Percentiles rank a stretch among this genome's conserved stretches.
phyloP scores from a whole-genome alignment of 2,888 invertebrate species.

The Lampropteryx suffumata region DNA sequence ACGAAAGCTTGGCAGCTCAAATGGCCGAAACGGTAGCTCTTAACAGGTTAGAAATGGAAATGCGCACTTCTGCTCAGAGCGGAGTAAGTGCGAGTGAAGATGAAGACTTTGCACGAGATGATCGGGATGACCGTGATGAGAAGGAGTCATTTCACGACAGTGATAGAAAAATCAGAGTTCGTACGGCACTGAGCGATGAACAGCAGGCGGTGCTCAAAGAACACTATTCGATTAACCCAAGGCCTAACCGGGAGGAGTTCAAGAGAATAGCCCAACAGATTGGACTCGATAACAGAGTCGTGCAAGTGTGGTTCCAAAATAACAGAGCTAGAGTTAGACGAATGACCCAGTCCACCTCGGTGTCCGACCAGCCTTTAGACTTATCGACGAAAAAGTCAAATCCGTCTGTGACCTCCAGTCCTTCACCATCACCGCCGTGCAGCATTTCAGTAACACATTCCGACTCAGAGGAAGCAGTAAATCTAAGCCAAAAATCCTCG shows the following conservation, averaged over 20 bases:
- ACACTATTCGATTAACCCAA: slow-evolving; percentile 94
- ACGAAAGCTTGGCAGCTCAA: slow-evolving; percentile 90
- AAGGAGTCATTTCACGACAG: slow-evolving; percentile 82
- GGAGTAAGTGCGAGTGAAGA: slow-evolving; percentile 84
- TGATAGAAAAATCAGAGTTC: slow-evolving; percentile 93
- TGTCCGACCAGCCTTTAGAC: slow-evolving; percentile 92
- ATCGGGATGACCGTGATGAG: slow-evolving; percentile 77
- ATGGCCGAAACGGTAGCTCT: slow-evolving; percentile 86
- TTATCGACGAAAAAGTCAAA: slow-evolving; percentile 91
- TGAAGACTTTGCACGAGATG: slow-evolving; percentile 80
- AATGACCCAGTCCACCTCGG: slow-evolving; percentile 69
- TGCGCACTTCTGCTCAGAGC: slow-evolving; percentile 76
- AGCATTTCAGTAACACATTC: slow-evolving; percentile 85
- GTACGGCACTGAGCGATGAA: slow-evolving; percentile 97
- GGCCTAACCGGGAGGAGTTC: slow-evolving; percentile 97
- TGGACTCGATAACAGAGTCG: slow-evolving; percentile 90
- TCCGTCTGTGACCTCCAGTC: slow-evolving; percentile 81
- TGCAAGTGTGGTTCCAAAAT: slow-evolving; percentile 98
- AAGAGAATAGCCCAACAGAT: slow-evolving; percentile 92
- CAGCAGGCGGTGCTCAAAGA: slow-evolving; percentile 94
- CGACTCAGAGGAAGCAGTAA: slow-evolving; percentile 89
- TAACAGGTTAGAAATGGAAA: slow-evolving; percentile 77
- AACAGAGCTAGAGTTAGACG: slow-evolving; percentile 94
- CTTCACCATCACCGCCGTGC: slow-evolving; percentile 84
- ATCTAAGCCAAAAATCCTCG: slow-evolving; percentile 88